These are phyloP conservation scores for Nestor notabilis DNA, from an alignment of 2,113 vertebrate species.

Conservation along the genomic window DNA sequence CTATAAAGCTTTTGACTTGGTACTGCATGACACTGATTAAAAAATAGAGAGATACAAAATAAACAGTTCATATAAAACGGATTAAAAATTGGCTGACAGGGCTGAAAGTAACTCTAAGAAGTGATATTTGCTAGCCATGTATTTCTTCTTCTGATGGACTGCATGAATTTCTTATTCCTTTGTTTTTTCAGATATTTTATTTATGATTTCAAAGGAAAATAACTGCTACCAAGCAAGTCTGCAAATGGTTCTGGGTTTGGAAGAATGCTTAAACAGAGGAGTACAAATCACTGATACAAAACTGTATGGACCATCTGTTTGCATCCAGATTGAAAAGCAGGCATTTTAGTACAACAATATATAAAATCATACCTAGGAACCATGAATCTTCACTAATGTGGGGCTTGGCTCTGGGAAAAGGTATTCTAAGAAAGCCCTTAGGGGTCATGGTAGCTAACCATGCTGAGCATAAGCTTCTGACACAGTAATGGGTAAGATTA, in stretches of 20 bases:
- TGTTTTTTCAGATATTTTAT: neutral
- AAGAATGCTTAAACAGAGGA: neutral
- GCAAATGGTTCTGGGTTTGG: neutral
- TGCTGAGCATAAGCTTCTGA: neutral
- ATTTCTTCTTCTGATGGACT: neutral
- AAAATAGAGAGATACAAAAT: neutral
- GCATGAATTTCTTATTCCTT: neutral
- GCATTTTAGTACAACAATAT: neutral
- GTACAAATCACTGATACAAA: neutral
- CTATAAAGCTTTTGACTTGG: conserved; percentile 2
- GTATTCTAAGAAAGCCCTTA: neutral
- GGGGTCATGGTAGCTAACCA: neutral
- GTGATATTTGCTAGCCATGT: neutral
- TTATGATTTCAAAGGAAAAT: neutral
- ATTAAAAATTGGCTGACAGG: neutral
- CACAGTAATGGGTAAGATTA: neutral
- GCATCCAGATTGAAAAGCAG: neutral
- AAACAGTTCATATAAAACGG: neutral
- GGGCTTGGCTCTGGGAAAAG: neutral
- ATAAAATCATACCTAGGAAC: neutral
- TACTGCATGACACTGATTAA: neutral
- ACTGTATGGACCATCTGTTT: neutral
- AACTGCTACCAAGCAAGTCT: neutral
- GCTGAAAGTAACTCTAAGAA: neutral
- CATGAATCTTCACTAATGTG: neutral